These are phyloP conservation scores for Ctenodactylus gundi DNA, from an alignment of 2,113 vertebrate genomes.

Conservation along the genomic window DNA sequence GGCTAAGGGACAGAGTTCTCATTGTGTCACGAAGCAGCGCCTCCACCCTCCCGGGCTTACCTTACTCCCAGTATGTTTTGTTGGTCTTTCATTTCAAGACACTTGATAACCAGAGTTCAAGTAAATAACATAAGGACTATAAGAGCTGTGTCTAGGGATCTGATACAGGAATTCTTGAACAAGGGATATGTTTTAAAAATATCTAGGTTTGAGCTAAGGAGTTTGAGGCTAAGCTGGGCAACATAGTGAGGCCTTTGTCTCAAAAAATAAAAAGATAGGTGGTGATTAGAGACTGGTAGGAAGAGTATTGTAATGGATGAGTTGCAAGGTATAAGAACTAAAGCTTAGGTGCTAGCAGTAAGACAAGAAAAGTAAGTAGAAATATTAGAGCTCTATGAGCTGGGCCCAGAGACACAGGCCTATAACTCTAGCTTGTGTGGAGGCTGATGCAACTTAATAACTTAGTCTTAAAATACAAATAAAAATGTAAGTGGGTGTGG, in stretches of 20 bases:
- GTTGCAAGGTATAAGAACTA: not conserved
- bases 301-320: not conserved
- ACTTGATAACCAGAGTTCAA: not conserved
- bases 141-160: not conserved
- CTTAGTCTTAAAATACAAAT: no score
- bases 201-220: not conserved
- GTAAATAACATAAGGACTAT: not conserved
- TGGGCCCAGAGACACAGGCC: no score
- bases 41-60: not conserved
- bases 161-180: not conserved
- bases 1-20: not conserved
- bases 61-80: not conserved
- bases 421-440: no score
- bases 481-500: no score
- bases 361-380: not conserved
- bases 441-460: no score
- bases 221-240: not conserved
- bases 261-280: not conserved
- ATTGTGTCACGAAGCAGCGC: no score
- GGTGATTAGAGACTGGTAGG: not conserved
- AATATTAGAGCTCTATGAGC: not conserved
- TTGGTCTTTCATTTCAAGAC: not conserved
- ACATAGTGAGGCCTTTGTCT: not conserved
- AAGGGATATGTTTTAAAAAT: not conserved
- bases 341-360: not conserved